phyloP scores from a whole-genome alignment of 2,797 vertebrate genomes.

The Galaxias olidus region DNA sequence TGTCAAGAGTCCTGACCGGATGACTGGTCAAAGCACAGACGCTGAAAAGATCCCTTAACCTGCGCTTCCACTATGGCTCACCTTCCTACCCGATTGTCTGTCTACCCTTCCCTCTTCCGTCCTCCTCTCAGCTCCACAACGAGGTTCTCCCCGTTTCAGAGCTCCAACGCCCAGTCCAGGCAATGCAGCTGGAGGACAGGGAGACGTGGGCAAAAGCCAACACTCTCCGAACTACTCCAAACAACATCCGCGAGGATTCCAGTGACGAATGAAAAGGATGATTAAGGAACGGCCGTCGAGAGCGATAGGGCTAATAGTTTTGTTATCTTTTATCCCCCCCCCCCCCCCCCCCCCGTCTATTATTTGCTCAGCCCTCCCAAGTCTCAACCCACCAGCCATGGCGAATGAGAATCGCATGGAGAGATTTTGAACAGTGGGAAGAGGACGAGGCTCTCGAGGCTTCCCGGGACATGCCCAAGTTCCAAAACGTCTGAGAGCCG shows the following conservation, averaged over 20 bases:
- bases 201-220: no score
- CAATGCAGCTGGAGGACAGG: background rate
- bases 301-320: no score
- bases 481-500: background rate
- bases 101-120: background rate
- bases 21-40: slow-evolving; percentile 36
- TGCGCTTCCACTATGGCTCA: slow-evolving; percentile 33
- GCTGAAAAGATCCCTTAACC: slow-evolving; percentile 19
- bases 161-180: background rate
- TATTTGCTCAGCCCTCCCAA: no score
- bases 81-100: slow-evolving; percentile 3
- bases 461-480: background rate
- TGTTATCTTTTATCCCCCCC: no score
- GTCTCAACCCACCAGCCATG: slow-evolving; percentile 15
- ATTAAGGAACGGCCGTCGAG: no score
- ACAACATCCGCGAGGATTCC: background rate
- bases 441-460: slow-evolving; percentile 7
- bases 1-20: slow-evolving; percentile 36
- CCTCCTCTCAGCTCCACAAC: slow-evolving; percentile 14
- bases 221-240: background rate
- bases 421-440: slow-evolving; percentile 9
- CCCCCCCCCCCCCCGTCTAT: no score
- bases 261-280: background rate
- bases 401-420: slow-evolving; percentile 1
- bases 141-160: background rate